phyloP scores from a whole-genome alignment of 2,888 invertebrate genomes.

The Matsumyia berberina region DNA sequence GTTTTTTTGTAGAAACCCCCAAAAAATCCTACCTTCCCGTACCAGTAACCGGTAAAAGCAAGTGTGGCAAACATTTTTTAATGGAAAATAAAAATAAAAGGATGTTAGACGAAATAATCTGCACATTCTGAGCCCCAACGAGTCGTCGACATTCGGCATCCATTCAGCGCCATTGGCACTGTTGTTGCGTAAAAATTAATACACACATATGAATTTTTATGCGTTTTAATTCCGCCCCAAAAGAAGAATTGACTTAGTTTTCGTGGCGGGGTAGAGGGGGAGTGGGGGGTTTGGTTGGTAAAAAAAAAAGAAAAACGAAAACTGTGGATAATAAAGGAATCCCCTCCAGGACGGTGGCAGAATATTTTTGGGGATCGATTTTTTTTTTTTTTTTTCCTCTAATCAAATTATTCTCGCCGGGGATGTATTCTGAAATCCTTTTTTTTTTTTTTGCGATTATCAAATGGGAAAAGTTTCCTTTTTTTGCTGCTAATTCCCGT shows the following conservation, averaged over 20 bases:
- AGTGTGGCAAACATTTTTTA: slow-evolving; percentile 16
- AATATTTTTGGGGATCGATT: slow-evolving; percentile 18
- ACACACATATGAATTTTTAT: slow-evolving; percentile 57
- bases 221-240: slow-evolving; percentile 44
- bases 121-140: neutral
- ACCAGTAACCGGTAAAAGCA: neutral
- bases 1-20: slow-evolving; percentile 8
- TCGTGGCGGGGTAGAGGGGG: neutral
- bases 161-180: slow-evolving; percentile 39
- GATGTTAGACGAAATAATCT: slow-evolving; percentile 47
- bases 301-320: neutral
- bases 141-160: neutral
- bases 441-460: neutral
- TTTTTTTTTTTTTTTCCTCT: neutral
- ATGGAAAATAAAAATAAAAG: slow-evolving; percentile 31
- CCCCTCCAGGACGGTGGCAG: slow-evolving; percentile 18
- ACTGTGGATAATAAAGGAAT: slow-evolving; percentile 16
- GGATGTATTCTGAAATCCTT: slow-evolving; percentile 8
- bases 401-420: slow-evolving; percentile 30
- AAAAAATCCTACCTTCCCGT: neutral
- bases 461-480: slow-evolving; percentile 42
- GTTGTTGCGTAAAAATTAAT: slow-evolving; percentile 58
- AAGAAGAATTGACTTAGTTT: slow-evolving; percentile 22
- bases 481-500: neutral
- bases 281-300: neutral